Base-by-base conservation (phyloP, 2,797 vertebrate genomes). In the Botia almorhae region DNA sequence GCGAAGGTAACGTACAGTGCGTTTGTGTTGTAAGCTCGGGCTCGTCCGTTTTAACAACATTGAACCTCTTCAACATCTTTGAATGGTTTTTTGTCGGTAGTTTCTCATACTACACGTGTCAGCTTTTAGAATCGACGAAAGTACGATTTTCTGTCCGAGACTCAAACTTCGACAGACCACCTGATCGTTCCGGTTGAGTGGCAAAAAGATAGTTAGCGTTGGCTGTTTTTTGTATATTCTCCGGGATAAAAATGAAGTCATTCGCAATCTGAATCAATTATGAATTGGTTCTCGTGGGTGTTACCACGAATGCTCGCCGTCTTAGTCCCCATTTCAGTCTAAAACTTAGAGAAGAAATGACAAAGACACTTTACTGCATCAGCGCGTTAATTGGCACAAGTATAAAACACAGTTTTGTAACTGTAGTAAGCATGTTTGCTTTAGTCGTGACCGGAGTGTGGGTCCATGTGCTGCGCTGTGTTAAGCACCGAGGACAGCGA, bases 401-500 rank as follows among this genome's bases (percentile, higher is more conserved):
- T n/a, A n/a, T n/a, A n/a, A n/a, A n/a, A n/a, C n/a, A 36, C 64
- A 12, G 63, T 68, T 17, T 46, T 76, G 64, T 69, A 5, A 77
- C 58, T 77, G 19, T 69, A 69, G 51, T 76, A 14, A 3, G 13
- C 50, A 6, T 50, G 53, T 63, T 78, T 48, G 55, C 29, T 68
- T 51, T 69, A 61, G 65, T 85, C 84, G 75, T 81, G 81, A 81
- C 70, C 33, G 21, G 26, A 58, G 69, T 70, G 53, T 75, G 81
- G 5, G 7, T 80, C 51, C 48, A 46, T 53, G 68, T 36, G 69
- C 50, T 29, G 64, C 50, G 72, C 63, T 68, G 36, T 69, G 72
- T 82, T 81, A 73, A 82, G 74, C 17, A 87, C 46, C 69, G 65
- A 36, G 48, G 85, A 83, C 70, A 86, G 81, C 78, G 21, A 67